Conservation (phyloP, 2,113 vertebrate genomes). For the Myotis brandtii region DNA sequence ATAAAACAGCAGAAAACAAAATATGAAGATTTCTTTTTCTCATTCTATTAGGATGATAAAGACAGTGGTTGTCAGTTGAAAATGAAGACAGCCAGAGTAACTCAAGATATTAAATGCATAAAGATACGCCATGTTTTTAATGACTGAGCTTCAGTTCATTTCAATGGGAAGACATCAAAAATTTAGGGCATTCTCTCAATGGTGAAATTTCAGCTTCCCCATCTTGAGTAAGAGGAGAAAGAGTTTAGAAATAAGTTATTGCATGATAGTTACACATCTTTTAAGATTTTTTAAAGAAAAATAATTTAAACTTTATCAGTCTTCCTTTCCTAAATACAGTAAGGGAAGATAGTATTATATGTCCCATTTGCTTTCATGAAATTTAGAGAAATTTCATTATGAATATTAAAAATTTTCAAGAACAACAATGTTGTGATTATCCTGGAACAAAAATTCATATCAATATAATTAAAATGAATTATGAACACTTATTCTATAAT, state of each 20-base stretch:
- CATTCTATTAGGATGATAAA: conserved; percentile 60
- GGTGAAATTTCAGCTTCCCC: neutral
- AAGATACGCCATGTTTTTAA: conserved; percentile 49
- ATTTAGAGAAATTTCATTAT: conserved; percentile 1
- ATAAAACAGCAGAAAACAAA: conserved; percentile 68
- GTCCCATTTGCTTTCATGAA: neutral
- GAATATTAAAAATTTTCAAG: neutral
- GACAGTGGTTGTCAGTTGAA: conserved; percentile 56
- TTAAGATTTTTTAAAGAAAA: neutral
- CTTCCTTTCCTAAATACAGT: neutral
- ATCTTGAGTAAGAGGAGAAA: neutral
- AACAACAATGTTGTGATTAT: neutral
- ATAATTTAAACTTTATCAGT: neutral
- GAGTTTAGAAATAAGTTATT: neutral
- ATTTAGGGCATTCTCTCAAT: conserved; percentile 30
- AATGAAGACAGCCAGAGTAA: conserved; percentile 65
- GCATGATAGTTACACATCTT: neutral
- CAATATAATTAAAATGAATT: neutral
- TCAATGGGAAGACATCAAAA: conserved; percentile 53
- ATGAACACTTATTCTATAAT: neutral
- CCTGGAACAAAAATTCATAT: neutral
- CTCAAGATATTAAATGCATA: conserved; percentile 54
- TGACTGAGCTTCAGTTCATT: neutral
- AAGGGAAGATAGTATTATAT: neutral
- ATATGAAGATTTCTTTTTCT: conserved; percentile 43